Evolutionary conservation across 2,113 vertebrate species (phyloP).

Genomic region (Oncorhynchus tshawytscha): DNA sequence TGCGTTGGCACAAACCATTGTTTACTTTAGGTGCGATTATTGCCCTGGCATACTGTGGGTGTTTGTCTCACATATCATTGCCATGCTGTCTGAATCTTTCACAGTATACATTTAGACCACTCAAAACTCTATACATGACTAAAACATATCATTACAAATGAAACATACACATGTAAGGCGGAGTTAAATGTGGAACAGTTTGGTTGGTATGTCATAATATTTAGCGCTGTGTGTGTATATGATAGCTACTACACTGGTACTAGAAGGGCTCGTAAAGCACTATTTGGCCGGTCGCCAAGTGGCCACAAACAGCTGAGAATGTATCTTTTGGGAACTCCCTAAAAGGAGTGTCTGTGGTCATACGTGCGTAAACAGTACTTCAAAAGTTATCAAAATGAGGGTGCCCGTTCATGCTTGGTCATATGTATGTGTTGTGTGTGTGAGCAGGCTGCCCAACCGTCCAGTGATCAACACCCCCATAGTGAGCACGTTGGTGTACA

Average conservation of each 20-base stretch:
- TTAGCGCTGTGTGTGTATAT: slow-evolving; percentile 8
- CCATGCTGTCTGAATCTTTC: not conserved
- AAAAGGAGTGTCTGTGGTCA: not conserved
- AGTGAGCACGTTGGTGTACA: slow-evolving; percentile 84
- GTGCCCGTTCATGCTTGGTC: not conserved
- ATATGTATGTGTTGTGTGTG: not conserved
- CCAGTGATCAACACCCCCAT: slow-evolving; percentile 94
- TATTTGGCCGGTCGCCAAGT: not conserved
- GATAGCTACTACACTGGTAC: slow-evolving; percentile 11
- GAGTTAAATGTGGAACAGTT: slow-evolving; percentile 35
- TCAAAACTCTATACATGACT: slow-evolving; percentile 5
- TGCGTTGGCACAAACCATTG: not conserved
- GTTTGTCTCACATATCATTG: not conserved
- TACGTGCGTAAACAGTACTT: not conserved
- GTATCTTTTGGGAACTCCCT: not conserved
- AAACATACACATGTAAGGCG: not conserved
- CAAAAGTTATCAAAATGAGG: not conserved
- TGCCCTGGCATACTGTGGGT: not conserved
- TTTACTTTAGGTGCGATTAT: not conserved
- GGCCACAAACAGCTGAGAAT: not conserved
- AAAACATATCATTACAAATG: slow-evolving; percentile 10
- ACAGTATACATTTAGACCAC: not conserved
- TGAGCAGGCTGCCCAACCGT: slow-evolving; percentile 83
- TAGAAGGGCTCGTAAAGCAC: not conserved
- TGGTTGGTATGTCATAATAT: slow-evolving; percentile 34